A percentile compares a stretch with the other conserved stretches of the same genome.
Evolutionary conservation across 2,797 vertebrate species (phyloP).

Genomic region (Microctenopoma stevenorrisi): DNA sequence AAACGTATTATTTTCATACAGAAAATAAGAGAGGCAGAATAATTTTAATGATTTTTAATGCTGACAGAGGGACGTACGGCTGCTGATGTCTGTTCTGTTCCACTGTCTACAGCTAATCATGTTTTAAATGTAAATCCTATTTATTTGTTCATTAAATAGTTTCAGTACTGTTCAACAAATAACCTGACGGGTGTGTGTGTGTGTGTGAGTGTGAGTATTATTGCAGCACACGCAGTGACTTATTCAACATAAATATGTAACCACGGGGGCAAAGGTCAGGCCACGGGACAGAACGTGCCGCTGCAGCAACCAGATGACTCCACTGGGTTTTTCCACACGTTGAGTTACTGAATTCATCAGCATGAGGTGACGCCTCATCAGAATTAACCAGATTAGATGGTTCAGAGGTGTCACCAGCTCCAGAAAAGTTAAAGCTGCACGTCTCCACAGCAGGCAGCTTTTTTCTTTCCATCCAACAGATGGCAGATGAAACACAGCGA

Average conservation of each 20-base stretch:
- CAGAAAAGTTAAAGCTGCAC: too few relatives aligned
- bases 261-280: neutral
- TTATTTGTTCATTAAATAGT: constrained; percentile 28
- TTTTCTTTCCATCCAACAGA: too few relatives aligned
- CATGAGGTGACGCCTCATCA: too few relatives aligned
- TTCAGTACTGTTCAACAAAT: neutral
- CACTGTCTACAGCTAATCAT: neutral
- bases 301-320: neutral
- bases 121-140: constrained; percentile 9
- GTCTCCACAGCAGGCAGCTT: too few relatives aligned
- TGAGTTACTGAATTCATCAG: constrained; percentile 2
- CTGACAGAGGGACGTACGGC: neutral
- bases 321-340: neutral
- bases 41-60: neutral
- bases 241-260: neutral
- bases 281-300: neutral
- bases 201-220: neutral
- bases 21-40: neutral
- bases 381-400: too few relatives aligned
- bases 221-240: neutral
- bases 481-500: too few relatives aligned
- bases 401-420: too few relatives aligned
- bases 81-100: neutral
- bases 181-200: neutral
- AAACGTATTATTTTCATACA: neutral